Evolutionary conservation across 2,888 invertebrate species (phyloP).

Genomic region (Brachyptera risi): DNA sequence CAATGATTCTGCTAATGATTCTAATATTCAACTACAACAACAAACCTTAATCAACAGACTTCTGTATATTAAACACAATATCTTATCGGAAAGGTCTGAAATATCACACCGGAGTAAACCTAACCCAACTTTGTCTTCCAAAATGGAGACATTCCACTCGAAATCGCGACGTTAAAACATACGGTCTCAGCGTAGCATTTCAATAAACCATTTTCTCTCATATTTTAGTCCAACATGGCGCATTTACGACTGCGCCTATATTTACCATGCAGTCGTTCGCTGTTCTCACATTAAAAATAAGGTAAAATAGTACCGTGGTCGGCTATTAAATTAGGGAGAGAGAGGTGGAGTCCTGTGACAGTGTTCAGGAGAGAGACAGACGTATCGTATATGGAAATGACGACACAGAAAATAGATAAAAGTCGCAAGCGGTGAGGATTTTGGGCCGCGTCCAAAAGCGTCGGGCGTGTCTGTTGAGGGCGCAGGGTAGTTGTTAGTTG

Average conservation of each 20-base stretch:
- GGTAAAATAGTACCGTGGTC: slow-evolving; percentile 8
- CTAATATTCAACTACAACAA: no score
- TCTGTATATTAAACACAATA: no score
- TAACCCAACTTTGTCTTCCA: no score
- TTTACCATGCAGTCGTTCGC: background rate
- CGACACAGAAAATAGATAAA: slow-evolving; percentile 21
- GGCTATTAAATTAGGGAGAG: slow-evolving; percentile 5
- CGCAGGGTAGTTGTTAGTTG: background rate
- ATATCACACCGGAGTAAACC: no score
- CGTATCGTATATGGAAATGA: background rate
- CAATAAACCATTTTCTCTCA: background rate
- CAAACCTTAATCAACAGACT: no score
- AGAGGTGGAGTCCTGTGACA: background rate
- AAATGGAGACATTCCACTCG: no score
- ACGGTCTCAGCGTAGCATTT: no score
- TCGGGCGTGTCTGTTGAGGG: background rate
- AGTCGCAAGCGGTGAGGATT: slow-evolving; percentile 19
- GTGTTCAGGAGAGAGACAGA: background rate
- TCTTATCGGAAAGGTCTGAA: no score
- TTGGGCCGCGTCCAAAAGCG: slow-evolving; percentile 6
- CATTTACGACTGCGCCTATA: background rate
- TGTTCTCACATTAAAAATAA: slow-evolving; percentile 15
- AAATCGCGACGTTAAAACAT: no score
- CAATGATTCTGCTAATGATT: no score
- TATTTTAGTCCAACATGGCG: background rate